Evolutionary conservation across 2,113 vertebrate species (phyloP).

Genomic region (Xerus inauris): DNA sequence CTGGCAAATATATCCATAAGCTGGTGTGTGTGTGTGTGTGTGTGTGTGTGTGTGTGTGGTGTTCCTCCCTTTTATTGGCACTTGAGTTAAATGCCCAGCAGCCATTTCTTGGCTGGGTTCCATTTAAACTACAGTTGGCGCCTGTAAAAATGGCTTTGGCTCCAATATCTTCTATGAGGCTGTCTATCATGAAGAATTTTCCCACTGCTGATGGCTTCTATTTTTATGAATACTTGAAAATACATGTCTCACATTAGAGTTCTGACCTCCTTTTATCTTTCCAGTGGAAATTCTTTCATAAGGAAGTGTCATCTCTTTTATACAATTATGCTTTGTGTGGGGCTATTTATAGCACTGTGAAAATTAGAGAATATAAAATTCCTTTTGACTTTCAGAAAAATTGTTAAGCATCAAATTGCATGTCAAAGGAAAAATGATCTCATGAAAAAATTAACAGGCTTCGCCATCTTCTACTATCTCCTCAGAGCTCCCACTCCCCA

Average conservation of each 20-base stretch:
- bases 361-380: slow-evolving; percentile 72
- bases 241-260: slow-evolving; percentile 73
- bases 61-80: slow-evolving; percentile 66
- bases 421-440: slow-evolving; percentile 75
- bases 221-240: slow-evolving; percentile 82
- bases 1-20: slow-evolving; percentile 71
- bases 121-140: slow-evolving; percentile 78
- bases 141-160: slow-evolving; percentile 77
- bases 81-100: slow-evolving; percentile 76
- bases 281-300: slow-evolving; percentile 74
- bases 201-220: slow-evolving; percentile 71
- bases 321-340: slow-evolving; percentile 78
- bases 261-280: slow-evolving; percentile 81
- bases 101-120: slow-evolving; percentile 75
- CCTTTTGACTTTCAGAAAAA: slow-evolving; percentile 80
- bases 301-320: slow-evolving; percentile 77
- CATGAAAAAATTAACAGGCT: slow-evolving; percentile 74
- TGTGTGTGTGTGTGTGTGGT: background rate
- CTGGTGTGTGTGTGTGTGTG: background rate
- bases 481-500: background rate
- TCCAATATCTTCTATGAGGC: slow-evolving; percentile 63
- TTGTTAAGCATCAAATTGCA: slow-evolving; percentile 78
- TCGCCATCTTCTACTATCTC: slow-evolving; percentile 32
- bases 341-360: slow-evolving; percentile 78
- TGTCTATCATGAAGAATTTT: slow-evolving; percentile 78